Percentiles rank a stretch among this genome's conserved stretches.
Conservation (phyloP, 2,797 vertebrate species). For the Xerus rutilus region DNA sequence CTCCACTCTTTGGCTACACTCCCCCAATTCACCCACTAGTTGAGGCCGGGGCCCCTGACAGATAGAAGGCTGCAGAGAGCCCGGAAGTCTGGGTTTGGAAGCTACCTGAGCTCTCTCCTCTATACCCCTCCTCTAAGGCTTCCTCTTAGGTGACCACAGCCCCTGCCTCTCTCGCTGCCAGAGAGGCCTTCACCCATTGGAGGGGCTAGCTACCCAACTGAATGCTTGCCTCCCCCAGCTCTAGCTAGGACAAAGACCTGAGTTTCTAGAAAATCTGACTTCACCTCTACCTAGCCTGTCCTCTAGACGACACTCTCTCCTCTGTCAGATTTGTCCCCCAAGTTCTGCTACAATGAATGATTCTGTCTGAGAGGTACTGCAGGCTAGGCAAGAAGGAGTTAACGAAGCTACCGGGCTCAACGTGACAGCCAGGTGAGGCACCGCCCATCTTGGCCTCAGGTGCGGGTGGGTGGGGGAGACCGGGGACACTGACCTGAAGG, state of each 20-base stretch:
- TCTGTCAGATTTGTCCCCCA: neutral
- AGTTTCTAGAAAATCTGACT: neutral
- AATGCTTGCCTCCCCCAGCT: neutral
- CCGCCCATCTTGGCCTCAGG: conserved; percentile 69
- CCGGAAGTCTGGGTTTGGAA: conserved; percentile 59
- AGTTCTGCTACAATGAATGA: neutral
- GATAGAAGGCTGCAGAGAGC: neutral
- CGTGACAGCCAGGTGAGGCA: conserved; percentile 67
- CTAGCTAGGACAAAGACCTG: neutral
- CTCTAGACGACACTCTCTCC: neutral
- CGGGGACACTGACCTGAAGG: neutral
- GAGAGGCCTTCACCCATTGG: neutral
- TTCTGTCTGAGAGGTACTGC: neutral
- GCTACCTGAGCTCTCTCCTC: neutral
- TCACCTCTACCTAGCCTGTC: neutral
- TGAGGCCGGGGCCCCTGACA: neutral
- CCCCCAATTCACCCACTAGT: neutral
- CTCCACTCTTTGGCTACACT: neutral
- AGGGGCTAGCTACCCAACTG: neutral
- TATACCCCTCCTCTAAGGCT: neutral
- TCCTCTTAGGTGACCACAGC: conserved; percentile 8
- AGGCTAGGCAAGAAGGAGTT: conserved; percentile 63
- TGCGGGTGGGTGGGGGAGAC: neutral
- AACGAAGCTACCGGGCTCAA: conserved; percentile 1
- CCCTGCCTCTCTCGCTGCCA: neutral